Evolutionary conservation across 1,140 invertebrate species (phyloP).

Genomic region (Bombus polaris): DNA sequence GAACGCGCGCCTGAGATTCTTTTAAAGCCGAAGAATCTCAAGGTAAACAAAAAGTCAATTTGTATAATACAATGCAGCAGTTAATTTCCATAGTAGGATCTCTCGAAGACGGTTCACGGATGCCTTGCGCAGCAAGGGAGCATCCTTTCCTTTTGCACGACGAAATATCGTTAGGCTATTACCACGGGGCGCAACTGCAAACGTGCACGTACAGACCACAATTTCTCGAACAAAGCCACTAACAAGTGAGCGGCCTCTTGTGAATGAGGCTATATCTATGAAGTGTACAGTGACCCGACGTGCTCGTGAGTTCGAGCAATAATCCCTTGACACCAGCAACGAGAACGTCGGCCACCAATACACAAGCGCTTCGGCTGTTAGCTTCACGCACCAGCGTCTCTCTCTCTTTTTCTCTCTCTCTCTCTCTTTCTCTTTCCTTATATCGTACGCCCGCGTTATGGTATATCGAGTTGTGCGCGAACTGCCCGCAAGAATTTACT

Average conservation of each 20-base stretch:
- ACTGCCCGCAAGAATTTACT: conserved; percentile 43
- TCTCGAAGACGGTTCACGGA: not conserved
- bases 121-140: conserved; percentile 26
- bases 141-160: conserved; percentile 7
- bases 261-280: conserved; percentile 56
- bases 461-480: conserved; percentile 35
- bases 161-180: conserved; percentile 34
- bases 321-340: conserved; percentile 59
- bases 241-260: conserved; percentile 45
- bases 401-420: not conserved
- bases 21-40: not conserved
- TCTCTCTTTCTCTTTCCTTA: not conserved
- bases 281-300: conserved; percentile 58
- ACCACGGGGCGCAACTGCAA: conserved; percentile 7
- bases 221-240: conserved; percentile 44
- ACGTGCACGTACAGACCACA: not conserved
- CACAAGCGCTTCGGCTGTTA: not conserved
- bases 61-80: conserved; percentile 15
- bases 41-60: not conserved
- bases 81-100: conserved; percentile 23
- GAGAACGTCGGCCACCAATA: no score
- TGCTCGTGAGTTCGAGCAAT: conserved; percentile 61
- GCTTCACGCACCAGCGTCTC: not conserved
- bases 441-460: not conserved
- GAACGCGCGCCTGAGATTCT: not conserved